phyloP scores from a whole-genome alignment of 2,888 invertebrate species.

The Elegia similella region DNA sequence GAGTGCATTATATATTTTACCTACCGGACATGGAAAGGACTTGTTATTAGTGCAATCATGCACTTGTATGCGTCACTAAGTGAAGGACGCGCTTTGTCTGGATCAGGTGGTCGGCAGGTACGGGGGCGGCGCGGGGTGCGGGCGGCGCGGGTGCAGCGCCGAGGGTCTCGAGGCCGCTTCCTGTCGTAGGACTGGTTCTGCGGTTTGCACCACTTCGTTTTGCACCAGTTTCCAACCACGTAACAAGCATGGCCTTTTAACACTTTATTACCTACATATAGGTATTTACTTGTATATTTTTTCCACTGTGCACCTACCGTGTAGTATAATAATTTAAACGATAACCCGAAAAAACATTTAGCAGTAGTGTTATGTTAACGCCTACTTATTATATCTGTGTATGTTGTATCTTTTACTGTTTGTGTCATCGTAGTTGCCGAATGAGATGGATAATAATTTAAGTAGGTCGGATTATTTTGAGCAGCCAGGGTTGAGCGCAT shows the following conservation, averaged over 20 bases:
- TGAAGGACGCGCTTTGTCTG: constrained; percentile 79
- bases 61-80: constrained; percentile 74
- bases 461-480: no score
- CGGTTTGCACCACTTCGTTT: constrained; percentile 73
- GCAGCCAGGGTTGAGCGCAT: no score
- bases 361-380: no score
- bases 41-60: constrained; percentile 75
- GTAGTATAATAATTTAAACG: background rate
- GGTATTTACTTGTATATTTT: constrained; percentile 28
- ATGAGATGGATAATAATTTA: no score
- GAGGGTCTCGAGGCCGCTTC: constrained; percentile 70
- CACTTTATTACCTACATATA: constrained; percentile 46
- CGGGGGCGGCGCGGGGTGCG: constrained; percentile 30
- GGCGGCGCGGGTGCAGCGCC: constrained; percentile 33
- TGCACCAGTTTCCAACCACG: constrained; percentile 71
- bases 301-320: background rate
- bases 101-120: constrained; percentile 66
- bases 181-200: constrained; percentile 77
- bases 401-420: no score
- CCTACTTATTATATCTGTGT: no score
- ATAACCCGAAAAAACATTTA: no score
- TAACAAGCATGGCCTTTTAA: constrained; percentile 64
- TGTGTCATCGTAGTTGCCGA: no score
- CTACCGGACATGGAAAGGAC: constrained; percentile 68
- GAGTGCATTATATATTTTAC: constrained; percentile 39